phyloP scores from a whole-genome alignment of 2,888 invertebrate species.

The Ypsolopha scabrella region DNA sequence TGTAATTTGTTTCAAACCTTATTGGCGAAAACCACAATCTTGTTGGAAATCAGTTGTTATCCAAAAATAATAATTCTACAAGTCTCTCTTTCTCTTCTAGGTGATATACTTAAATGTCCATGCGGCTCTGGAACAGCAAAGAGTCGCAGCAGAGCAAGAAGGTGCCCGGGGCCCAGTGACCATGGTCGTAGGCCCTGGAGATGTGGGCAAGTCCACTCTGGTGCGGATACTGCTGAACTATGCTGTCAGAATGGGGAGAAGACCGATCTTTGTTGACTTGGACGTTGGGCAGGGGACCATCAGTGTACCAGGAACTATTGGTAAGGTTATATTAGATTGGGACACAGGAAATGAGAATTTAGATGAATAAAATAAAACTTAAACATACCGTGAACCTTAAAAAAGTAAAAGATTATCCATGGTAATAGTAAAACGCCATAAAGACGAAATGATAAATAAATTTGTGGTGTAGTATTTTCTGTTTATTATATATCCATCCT shows the following conservation, averaged over 20 bases:
- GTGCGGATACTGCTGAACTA: slow-evolving; percentile 92
- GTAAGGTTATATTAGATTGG: slow-evolving; percentile 35
- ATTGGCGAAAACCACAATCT: too few species aligned
- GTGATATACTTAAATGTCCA: slow-evolving; percentile 95
- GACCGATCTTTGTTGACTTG: slow-evolving; percentile 93
- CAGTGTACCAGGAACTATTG: slow-evolving; percentile 92
- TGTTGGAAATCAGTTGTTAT: too few species aligned
- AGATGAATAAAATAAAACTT: too few species aligned
- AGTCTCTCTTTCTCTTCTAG: slow-evolving; percentile 25
- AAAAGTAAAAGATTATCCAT: too few species aligned
- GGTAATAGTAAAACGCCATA: too few species aligned
- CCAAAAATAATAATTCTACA: too few species aligned
- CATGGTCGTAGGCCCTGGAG: slow-evolving; percentile 93
- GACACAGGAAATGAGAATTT: not conserved
- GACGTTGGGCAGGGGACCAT: slow-evolving; percentile 96
- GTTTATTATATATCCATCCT: too few species aligned
- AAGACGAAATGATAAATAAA: too few species aligned
- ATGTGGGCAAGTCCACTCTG: slow-evolving; percentile 97
- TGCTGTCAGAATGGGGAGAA: slow-evolving; percentile 88
- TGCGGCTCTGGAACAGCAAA: slow-evolving; percentile 91
- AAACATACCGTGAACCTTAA: too few species aligned
- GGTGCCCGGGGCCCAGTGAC: slow-evolving; percentile 84
- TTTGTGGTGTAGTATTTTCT: too few species aligned
- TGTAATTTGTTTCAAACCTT: too few species aligned
- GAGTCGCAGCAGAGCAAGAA: slow-evolving; percentile 83